phyloP scores from a whole-genome alignment of 2,888 invertebrate genomes.

The Latrodectus hesperus region DNA sequence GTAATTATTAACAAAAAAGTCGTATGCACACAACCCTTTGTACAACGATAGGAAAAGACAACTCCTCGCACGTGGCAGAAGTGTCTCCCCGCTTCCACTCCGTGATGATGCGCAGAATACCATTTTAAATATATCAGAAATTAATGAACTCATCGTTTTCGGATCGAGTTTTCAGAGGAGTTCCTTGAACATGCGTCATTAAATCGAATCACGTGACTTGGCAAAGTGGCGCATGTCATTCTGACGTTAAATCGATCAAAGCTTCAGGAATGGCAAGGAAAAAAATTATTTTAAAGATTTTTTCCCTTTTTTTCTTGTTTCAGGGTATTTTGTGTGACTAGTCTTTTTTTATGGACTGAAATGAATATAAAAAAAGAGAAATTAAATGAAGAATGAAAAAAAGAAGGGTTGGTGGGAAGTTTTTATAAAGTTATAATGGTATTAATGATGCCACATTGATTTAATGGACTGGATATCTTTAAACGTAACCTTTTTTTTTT shows the following conservation, averaged over 20 bases:
- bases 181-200: constrained; percentile 50
- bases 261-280: not conserved
- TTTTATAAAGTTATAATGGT: too few relatives aligned
- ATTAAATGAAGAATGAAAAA: not conserved
- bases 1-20: not conserved
- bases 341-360: not conserved
- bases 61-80: not conserved
- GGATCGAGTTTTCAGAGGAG: not conserved
- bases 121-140: constrained; percentile 59
- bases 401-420: not conserved
- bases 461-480: too few relatives aligned
- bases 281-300: not conserved
- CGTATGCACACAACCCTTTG: not conserved
- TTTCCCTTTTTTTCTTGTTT: not conserved
- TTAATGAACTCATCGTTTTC: constrained; percentile 59
- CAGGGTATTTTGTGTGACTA: not conserved
- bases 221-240: not conserved
- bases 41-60: not conserved
- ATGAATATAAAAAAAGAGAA: not conserved
- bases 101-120: constrained; percentile 14
- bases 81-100: not conserved
- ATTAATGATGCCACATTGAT: too few relatives aligned
- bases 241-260: not conserved
- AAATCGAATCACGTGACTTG: not conserved
- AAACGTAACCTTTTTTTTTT: too few relatives aligned